Evolutionary conservation across 2,113 vertebrate genomes (phyloP), one percentile per base, ranked within the genome.

Genomic region (Bolborhynchus lineola): DNA sequence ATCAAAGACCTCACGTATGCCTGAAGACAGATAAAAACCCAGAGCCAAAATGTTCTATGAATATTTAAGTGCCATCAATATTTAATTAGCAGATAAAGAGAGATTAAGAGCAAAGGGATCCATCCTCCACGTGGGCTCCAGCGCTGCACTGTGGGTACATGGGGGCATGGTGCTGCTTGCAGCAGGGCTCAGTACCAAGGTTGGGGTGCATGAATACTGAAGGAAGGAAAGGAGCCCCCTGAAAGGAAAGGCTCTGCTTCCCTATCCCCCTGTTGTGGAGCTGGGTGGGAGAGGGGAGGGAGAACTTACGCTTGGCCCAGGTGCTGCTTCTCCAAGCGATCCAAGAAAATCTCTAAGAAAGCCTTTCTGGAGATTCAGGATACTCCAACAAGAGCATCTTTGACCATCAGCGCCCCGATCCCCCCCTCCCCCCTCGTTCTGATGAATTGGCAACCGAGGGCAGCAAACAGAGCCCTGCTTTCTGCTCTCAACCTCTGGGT

Each of bases 21-120:
- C 92, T 79, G 96, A 92, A 93, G 96, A 93, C 72, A 82, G 92
- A 94, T 68, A 79, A 92, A 94, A 95, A 93, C 92, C 68, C 65
- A 3, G 44, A 94, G 86, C 93, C 93, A 97, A 97, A 95, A 71
- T 94, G 95, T 84, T 91, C 88, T 57, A 97, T 96, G 96, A 96
- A 97, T 97, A 96, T 96, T 96, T 96, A 96, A 97, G 62, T 17
- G 24, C 88, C 93, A 96, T 97, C 90, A 96, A 97, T 97, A 89
- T 95, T 97, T 97, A 96, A 97, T 96, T 84, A 92, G 92, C 69
- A 87, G 95, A 91, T 79, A 65, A 72, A 94, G 55, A 79, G 64
- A 93, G 93, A 90, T 94, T 76, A 93, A 79, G 90, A 93, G 96
- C 86, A 46, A 64, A 88, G 55, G 50, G 87, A 94, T 95, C 91